phyloP scores from a whole-genome alignment of 2,113 vertebrate species.

The Dendrocopos noguchii region DNA sequence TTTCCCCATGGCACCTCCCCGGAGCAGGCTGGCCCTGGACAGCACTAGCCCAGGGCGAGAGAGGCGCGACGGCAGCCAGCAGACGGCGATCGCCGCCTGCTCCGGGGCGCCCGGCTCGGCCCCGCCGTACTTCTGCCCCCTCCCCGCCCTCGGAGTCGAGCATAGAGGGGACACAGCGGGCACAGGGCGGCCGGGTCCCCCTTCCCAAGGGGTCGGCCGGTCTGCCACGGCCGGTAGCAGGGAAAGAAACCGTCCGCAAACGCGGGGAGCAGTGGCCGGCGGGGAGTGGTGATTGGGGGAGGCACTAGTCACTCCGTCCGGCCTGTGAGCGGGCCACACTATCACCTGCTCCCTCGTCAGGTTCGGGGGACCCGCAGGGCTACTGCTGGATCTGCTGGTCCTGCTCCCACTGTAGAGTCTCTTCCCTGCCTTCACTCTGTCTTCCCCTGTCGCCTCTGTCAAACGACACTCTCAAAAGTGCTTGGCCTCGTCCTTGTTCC shows the following conservation, averaged over 20 bases:
- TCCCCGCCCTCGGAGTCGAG: neutral
- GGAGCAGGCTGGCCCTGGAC: neutral
- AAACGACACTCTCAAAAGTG: neutral
- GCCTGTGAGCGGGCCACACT: too few species aligned
- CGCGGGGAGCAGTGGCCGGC: neutral
- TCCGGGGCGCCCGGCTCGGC: neutral
- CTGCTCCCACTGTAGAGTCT: neutral
- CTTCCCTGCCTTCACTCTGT: neutral
- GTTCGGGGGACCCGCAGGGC: too few species aligned
- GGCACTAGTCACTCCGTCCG: neutral
- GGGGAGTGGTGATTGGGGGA: neutral
- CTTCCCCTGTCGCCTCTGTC: neutral
- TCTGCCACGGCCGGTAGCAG: neutral
- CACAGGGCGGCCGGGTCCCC: neutral
- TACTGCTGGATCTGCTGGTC: neutral
- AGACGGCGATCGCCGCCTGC: conserved; percentile 88
- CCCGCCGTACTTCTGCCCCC: neutral
- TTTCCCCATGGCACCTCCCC: neutral
- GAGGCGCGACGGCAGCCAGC: conserved; percentile 73
- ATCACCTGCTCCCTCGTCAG: neutral
- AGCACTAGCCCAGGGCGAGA: neutral
- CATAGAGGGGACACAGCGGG: too few species aligned
- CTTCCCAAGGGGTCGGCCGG: neutral
- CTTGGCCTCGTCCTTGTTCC: neutral
- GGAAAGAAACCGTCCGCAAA: neutral